Evolutionary conservation across 2,888 invertebrate genomes (phyloP).

Genomic region (Beris chalybata): DNA sequence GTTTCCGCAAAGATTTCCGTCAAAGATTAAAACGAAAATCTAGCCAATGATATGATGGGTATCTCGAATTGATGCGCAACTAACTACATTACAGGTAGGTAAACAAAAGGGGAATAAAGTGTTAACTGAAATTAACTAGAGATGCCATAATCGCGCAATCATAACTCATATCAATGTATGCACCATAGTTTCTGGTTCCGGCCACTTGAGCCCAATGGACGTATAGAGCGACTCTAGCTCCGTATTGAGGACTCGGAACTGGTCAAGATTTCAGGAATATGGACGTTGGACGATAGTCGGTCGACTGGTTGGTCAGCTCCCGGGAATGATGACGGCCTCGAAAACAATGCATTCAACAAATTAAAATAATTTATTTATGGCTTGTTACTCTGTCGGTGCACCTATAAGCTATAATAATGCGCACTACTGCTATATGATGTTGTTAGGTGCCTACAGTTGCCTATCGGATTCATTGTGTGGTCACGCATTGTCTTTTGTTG

Average conservation of each 20-base stretch:
- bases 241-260: too few species aligned
- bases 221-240: too few species aligned
- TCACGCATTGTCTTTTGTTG: constrained; percentile 28
- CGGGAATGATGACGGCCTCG: constrained; percentile 7
- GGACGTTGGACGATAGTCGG: background rate
- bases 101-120: too few species aligned
- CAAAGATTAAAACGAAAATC: too few species aligned
- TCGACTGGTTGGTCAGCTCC: too few species aligned
- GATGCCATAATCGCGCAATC: constrained; percentile 16
- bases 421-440: background rate
- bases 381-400: constrained; percentile 13
- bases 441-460: constrained; percentile 20
- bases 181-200: constrained; percentile 21
- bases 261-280: too few species aligned
- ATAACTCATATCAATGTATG: constrained; percentile 34
- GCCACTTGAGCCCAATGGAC: constrained; percentile 19
- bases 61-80: too few species aligned
- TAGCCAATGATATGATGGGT: too few species aligned
- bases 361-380: constrained; percentile 32
- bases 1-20: too few species aligned
- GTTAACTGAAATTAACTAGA: constrained; percentile 26
- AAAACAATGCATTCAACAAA: constrained; percentile 24
- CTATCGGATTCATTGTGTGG: constrained; percentile 16
- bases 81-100: too few species aligned
- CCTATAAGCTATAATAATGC: background rate